phyloP scores from a whole-genome alignment of 2,113 vertebrate genomes.

The Eclectus roratus region DNA sequence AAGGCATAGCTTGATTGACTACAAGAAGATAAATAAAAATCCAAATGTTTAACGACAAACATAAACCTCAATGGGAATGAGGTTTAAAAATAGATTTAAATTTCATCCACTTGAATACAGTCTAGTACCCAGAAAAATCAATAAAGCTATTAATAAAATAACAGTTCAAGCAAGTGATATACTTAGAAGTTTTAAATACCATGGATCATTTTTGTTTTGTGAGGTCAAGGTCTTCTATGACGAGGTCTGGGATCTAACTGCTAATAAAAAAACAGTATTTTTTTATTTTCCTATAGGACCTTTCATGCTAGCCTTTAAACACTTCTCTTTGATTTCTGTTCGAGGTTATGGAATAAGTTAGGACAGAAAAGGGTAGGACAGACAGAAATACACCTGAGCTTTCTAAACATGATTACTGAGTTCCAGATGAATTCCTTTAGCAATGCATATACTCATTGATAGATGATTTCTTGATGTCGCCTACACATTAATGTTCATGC shows the following conservation, averaged over 20 bases:
- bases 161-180: background rate
- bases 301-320: background rate
- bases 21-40: background rate
- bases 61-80: background rate
- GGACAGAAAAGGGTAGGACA: background rate
- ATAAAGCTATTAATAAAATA: background rate
- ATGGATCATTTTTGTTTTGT: background rate
- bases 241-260: background rate
- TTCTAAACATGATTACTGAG: background rate
- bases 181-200: background rate
- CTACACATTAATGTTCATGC: background rate
- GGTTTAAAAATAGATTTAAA: background rate
- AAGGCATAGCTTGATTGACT: background rate
- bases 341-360: background rate
- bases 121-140: background rate
- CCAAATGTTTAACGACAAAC: background rate
- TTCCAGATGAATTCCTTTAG: background rate
- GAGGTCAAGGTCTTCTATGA: background rate
- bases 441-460: background rate
- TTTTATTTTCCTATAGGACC: background rate
- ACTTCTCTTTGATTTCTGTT: background rate
- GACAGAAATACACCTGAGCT: background rate
- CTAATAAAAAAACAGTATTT: background rate
- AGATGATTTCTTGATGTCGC: background rate
- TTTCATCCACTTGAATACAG: background rate